These are phyloP conservation scores for Vanacampus margaritifer DNA, from an alignment of 2,113 vertebrate species.

Conservation along the genomic window DNA sequence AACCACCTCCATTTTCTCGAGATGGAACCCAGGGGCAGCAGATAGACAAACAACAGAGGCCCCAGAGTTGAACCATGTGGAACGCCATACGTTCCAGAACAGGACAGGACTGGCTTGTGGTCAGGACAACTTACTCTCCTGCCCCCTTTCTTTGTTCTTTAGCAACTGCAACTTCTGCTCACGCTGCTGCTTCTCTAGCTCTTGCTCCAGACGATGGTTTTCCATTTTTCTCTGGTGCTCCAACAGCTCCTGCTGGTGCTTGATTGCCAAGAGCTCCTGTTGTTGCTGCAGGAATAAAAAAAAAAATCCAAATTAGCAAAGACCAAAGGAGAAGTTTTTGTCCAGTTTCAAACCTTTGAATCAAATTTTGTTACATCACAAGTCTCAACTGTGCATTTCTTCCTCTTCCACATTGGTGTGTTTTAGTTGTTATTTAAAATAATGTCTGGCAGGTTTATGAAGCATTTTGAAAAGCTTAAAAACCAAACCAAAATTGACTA, in stretches of 20 bases:
- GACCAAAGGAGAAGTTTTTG: background rate
- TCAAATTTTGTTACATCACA: background rate
- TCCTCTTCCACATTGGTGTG: slow-evolving; percentile 5
- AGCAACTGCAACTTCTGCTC: slow-evolving; percentile 94
- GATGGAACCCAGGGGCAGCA: too few relatives aligned
- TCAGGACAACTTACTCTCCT: slow-evolving; percentile 83
- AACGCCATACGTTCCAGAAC: background rate
- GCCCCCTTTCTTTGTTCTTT: slow-evolving; percentile 96
- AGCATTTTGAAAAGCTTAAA: slow-evolving; percentile 31
- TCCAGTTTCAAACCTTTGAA: background rate
- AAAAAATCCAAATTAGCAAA: background rate
- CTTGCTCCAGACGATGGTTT: slow-evolving; percentile 92
- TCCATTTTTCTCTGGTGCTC: slow-evolving; percentile 97
- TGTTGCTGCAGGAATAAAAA: slow-evolving; percentile 80
- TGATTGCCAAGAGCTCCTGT: slow-evolving; percentile 94
- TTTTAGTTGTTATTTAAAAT: slow-evolving; percentile 32
- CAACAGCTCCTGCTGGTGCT: slow-evolving; percentile 95
- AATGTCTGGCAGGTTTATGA: slow-evolving; percentile 45
- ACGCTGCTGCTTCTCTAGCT: slow-evolving; percentile 93
- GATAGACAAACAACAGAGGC: too few relatives aligned
- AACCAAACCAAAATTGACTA: background rate
- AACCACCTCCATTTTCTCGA: too few relatives aligned
- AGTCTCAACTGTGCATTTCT: slow-evolving; percentile 2
- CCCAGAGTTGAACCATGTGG: too few relatives aligned
- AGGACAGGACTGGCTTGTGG: background rate